Evolutionary conservation across 53 echinoderm and acorn worm genomes (phyloP).

Genomic region (Antedon mediterranea): DNA sequence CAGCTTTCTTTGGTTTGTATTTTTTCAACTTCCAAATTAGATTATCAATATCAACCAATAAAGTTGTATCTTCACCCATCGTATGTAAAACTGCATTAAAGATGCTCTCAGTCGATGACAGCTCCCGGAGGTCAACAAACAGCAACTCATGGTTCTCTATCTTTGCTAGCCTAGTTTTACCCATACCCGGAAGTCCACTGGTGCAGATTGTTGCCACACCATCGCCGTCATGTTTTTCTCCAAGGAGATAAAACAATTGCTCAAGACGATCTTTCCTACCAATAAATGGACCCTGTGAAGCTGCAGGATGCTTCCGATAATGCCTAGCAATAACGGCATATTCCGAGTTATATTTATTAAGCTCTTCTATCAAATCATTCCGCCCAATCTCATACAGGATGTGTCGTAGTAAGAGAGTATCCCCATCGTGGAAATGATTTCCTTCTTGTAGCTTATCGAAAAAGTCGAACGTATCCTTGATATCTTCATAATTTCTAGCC

Average conservation of each 20-base stretch:
- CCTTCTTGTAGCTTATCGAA: conserved; percentile 54
- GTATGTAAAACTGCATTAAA: conserved; percentile 77
- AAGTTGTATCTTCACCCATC: conserved; percentile 30
- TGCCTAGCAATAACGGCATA: conserved; percentile 35
- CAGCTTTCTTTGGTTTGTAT: conserved; percentile 14
- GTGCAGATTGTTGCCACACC: conserved; percentile 34
- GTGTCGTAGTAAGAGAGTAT: conserved; percentile 44
- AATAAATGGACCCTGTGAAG: conserved; percentile 49
- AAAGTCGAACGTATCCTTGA: conserved; percentile 41
- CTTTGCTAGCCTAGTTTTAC: conserved; percentile 80
- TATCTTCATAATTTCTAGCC: conserved; percentile 15
- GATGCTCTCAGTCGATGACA: conserved; percentile 61
- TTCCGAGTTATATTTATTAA: conserved; percentile 55
- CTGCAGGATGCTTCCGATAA: conserved; percentile 25
- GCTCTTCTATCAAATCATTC: conserved; percentile 38
- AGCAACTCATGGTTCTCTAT: conserved; percentile 38
- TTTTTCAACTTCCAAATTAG: conserved; percentile 33
- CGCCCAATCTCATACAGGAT: conserved; percentile 24
- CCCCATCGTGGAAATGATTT: conserved; percentile 53
- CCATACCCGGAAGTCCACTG: conserved; percentile 84
- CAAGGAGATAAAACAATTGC: conserved; percentile 19
- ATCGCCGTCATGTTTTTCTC: conserved; percentile 13
- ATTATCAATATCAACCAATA: conserved; percentile 48
- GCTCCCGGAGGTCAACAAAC: conserved; percentile 68
- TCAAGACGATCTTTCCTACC: conserved; percentile 37